phyloP scores from a whole-genome alignment of 2,888 invertebrate genomes.

The Agrochola lychnidis region DNA sequence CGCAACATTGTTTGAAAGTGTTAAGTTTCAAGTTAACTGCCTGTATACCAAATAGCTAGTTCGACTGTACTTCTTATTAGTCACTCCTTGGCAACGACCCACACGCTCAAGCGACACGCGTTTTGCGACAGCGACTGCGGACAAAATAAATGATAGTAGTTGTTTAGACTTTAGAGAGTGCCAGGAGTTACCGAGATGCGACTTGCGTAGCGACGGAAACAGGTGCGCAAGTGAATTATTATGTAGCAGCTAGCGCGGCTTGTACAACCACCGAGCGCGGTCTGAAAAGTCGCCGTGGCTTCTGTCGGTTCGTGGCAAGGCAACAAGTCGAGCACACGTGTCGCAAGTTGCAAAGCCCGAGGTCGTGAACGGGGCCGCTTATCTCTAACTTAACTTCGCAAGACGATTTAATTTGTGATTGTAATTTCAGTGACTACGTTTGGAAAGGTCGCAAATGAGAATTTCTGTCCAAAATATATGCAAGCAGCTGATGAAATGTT shows the following conservation, averaged over 20 bases:
- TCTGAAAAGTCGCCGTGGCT: too few species aligned
- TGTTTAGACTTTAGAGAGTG: not conserved
- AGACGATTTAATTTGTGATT: not conserved
- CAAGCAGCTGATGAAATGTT: slow-evolving; percentile 5
- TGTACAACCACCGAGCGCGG: too few species aligned
- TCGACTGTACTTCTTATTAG: not conserved
- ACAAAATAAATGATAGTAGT: not conserved
- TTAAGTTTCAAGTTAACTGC: not conserved
- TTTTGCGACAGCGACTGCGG: not conserved
- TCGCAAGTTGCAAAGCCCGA: not conserved
- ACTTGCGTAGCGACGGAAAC: not conserved
- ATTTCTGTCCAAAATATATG: not conserved
- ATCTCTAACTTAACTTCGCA: not conserved
- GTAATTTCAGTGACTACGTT: slow-evolving; percentile 14
- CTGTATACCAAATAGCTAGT: not conserved
- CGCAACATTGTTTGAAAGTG: not conserved
- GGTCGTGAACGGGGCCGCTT: not conserved
- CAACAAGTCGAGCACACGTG: too few species aligned
- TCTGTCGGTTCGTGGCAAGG: too few species aligned
- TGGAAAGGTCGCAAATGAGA: slow-evolving; percentile 4
- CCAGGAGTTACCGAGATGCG: not conserved
- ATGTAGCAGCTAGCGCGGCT: too few species aligned
- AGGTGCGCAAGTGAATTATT: too few species aligned
- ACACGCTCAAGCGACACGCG: not conserved
- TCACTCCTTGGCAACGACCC: not conserved